phyloP scores from a whole-genome alignment of 2,797 vertebrate genomes.

The Gymnoscopelus microlampas region DNA sequence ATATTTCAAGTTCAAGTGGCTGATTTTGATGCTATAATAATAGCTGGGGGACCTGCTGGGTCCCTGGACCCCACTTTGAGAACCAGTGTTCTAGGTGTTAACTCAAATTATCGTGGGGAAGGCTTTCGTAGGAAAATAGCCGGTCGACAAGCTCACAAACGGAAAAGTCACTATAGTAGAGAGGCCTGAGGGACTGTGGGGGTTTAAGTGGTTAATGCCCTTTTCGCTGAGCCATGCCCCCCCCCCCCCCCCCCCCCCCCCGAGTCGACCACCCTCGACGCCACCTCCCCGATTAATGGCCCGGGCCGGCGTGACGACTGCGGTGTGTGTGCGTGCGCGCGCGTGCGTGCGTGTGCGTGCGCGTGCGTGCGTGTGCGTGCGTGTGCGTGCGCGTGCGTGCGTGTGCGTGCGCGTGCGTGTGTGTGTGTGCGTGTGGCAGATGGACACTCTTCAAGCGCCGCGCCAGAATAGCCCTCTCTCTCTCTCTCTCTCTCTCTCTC shows the following conservation, averaged over 20 bases:
- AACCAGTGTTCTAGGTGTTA: too few species aligned
- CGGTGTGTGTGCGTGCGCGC: slow-evolving; percentile 73
- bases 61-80: too few species aligned
- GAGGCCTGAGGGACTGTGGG: too few species aligned
- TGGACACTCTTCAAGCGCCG: slow-evolving; percentile 67
- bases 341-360: slow-evolving; percentile 54
- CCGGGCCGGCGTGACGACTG: slow-evolving; percentile 59
- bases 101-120: too few species aligned
- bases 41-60: too few species aligned
- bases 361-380: slow-evolving; percentile 71
- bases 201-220: too few species aligned
- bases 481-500: slow-evolving; percentile 23
- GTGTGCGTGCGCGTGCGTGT: slow-evolving; percentile 71
- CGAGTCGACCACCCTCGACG: slow-evolving; percentile 39
- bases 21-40: too few species aligned
- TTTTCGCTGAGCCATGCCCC: too few species aligned
- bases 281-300: slow-evolving; percentile 53
- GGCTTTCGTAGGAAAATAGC: too few species aligned
- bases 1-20: too few species aligned
- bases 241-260: slow-evolving; percentile 36
- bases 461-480: slow-evolving; percentile 58
- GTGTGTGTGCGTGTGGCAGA: slow-evolving; percentile 70
- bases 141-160: too few species aligned
- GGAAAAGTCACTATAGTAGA: too few species aligned
- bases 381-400: slow-evolving; percentile 64